Percentiles rank a stretch among this genome's conserved stretches.
These are phyloP conservation scores for Brachypalpus laphriformis DNA, from an alignment of 2,888 invertebrate genomes.

Conservation along the genomic window DNA sequence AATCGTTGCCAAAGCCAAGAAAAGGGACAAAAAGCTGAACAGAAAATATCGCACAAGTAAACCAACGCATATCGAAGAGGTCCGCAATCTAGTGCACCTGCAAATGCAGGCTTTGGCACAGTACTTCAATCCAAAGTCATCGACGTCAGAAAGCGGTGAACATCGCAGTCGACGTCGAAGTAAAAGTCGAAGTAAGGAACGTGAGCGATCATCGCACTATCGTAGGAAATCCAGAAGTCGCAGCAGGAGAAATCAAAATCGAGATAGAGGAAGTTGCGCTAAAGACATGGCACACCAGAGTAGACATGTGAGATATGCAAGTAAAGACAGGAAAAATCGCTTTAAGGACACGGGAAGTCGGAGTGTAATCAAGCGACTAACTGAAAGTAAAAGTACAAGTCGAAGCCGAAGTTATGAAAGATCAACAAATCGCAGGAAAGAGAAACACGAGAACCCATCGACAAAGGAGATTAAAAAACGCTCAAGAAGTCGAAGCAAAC, in stretches of 20 bases:
- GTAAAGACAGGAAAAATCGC: background rate
- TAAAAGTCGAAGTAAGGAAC: background rate
- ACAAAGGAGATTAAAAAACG: constrained; percentile 12
- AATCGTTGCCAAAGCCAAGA: constrained; percentile 78
- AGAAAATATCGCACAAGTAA: constrained; percentile 79
- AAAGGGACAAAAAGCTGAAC: constrained; percentile 77
- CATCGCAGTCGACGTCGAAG: background rate
- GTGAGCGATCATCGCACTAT: background rate
- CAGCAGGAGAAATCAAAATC: constrained; percentile 5
- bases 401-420: background rate
- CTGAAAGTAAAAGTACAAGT: background rate
- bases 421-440: background rate
- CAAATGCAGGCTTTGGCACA: constrained; percentile 81
- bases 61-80: constrained; percentile 80
- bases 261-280: background rate
- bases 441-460: background rate
- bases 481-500: background rate
- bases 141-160: background rate
- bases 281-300: background rate
- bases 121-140: constrained; percentile 67
- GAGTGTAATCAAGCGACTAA: no score
- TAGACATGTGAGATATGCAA: background rate
- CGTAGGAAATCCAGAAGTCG: constrained; percentile 21
- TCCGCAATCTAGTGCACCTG: constrained; percentile 79
- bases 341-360: constrained; percentile 9